Base-by-base conservation (phyloP, 2,888 invertebrate species). In the Drosophila siamana region DNA sequence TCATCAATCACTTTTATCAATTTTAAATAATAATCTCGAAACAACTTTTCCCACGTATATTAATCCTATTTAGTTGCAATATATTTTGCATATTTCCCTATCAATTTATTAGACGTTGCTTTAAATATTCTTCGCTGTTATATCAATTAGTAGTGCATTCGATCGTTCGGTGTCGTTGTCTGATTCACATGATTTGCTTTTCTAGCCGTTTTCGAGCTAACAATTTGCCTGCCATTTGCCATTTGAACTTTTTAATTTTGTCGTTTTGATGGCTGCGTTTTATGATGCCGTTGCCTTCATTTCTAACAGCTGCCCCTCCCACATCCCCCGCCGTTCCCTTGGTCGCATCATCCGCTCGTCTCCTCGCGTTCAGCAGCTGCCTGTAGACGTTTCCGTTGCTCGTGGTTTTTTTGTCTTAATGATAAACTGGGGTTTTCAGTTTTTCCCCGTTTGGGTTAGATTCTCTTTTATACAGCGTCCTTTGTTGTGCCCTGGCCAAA, bases 171-270 rank as follows among this genome's bases (percentile, higher is more conserved):
- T 54, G 54, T 51, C 33, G n/a, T 6, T 6, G 1, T 3, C 38
- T 9, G 7, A 2, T 11, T 33, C 43, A 40, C 36, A 24, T 75
- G 28, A 71, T 76, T 71, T 64, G 55, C 26, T 65, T 38, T 63
- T 60, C 40, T 52, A 48, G 52, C 64, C 56, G 52, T 76, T 86
- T 86, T 68, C 63, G 60, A 55, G 74, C 81, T 36, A 54, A 75
- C 78, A 72, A 80, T 83, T 86, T 85, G 86, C 77, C 69, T 82
- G 77, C 68, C 80, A 74, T 85, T 82, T 86, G 81, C 68, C 83
- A 84, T 86, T 86, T 83, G 79, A 84, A 86, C 85, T 84, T 84
- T 83, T 86, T 86, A 86, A 86, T 84, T 86, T 73, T 85, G 86
- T 80, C 85, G 77, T 77, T 84, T 84, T 82, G 83, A 84, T 86